Base-by-base conservation (phyloP, 2,797 vertebrate species). In the Lagocephalus sceleratus region DNA sequence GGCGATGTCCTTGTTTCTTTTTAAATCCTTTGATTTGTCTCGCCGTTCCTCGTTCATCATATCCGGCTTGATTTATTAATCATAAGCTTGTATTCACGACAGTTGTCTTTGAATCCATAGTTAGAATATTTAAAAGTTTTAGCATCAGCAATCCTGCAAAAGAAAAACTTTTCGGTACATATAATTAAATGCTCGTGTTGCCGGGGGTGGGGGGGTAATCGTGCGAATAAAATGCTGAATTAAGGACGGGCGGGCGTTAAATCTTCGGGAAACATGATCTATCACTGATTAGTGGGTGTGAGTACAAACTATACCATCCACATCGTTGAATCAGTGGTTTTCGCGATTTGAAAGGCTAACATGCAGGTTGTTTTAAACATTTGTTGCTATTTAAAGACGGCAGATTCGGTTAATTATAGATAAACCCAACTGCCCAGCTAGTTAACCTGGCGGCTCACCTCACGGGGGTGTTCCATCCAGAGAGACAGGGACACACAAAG, bases 61-160 rank as follows among this genome's bases (percentile, higher is more conserved):
- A 67, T 58, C 40, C 49, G 23, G 45, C 53, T 62, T 51, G 62
- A 74, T 76, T 67, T 65, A 71, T 75, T 81, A 69, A 75, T 79
- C 65, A 75, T 54, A 71, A 67, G 50, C 59, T 64, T n/a, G 52
- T 40, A 45, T 56, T 77, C 51, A 78, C 59, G 63, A 48, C 41
- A 57, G 41, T 26, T 35, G 40, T 15, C 10, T 58, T 51, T 20
- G 38, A 58, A 62, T 25, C 45, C 42, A 2, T 7, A 2, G 10
- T 42, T 26, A 54, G 52, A 15, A 54, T 23, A 38, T 48, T 56
- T 47, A 16, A 35, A 50, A 44, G 47, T 62, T 63, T 39, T 14
- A 50, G 58, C 39, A 20, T 43, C 2, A 3, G 12, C 32, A 35
- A 35, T 14, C 0, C 2, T 2, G n/a, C 20, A 14, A 50, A 38